phyloP scores from a whole-genome alignment of 2,888 invertebrate species.

The Callinectes sapidus region DNA sequence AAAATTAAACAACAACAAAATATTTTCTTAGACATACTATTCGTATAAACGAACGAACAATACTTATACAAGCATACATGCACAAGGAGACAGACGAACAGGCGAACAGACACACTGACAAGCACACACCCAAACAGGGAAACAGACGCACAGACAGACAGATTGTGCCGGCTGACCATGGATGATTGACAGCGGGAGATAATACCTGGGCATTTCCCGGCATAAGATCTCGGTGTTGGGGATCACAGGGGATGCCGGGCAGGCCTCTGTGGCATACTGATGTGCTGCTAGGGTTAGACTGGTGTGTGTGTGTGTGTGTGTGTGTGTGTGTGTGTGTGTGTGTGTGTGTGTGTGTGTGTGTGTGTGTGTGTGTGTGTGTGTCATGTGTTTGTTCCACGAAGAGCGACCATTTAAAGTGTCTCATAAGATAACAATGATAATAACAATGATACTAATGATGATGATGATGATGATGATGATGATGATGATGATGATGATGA shows the following conservation, averaged over 20 bases:
- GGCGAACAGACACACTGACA: background rate
- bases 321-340: constrained; percentile 45
- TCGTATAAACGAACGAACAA: background rate
- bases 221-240: constrained; percentile 46
- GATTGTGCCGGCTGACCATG: background rate
- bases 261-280: constrained; percentile 39
- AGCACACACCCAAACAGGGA: constrained; percentile 3
- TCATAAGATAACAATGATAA: background rate
- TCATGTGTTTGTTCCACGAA: background rate
- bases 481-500: background rate
- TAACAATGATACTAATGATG: background rate
- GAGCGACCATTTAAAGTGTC: background rate
- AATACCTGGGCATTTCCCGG: constrained; percentile 55
- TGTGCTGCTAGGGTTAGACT: constrained; percentile 40
- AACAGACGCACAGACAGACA: constrained; percentile 42
- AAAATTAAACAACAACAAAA: background rate
- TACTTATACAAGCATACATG: background rate
- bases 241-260: constrained; percentile 32
- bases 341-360: constrained; percentile 23
- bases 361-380: constrained; percentile 23
- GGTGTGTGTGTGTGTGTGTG: constrained; percentile 48
- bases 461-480: background rate
- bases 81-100: background rate
- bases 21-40: background rate
- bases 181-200: constrained; percentile 57